phyloP scores from a whole-genome alignment of 2,888 invertebrate genomes.

The Sphaeridia pumilis region DNA sequence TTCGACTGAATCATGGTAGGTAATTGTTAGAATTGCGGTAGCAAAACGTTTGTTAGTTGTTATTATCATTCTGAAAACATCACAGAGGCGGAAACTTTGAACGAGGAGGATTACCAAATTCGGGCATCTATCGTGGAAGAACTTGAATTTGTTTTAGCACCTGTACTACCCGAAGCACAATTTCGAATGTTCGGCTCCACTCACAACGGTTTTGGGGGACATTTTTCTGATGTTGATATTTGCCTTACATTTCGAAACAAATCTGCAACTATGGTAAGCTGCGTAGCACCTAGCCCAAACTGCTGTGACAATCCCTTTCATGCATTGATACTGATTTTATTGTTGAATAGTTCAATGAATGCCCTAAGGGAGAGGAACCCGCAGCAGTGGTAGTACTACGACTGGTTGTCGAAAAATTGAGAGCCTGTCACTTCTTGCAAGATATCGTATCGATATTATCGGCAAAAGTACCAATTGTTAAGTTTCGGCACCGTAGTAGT shows the following conservation, averaged over 20 bases:
- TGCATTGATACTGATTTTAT: too few relatives aligned
- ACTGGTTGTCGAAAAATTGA: conserved; percentile 25
- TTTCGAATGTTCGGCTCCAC: conserved; percentile 49
- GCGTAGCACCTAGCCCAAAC: too few relatives aligned
- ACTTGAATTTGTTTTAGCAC: conserved; percentile 39
- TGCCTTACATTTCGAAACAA: conserved; percentile 45
- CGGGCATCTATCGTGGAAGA: conserved; percentile 38
- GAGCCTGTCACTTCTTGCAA: conserved; percentile 17
- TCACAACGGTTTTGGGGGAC: conserved; percentile 49
- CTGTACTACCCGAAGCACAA: conserved; percentile 39
- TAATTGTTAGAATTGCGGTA: not conserved
- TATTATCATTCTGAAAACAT: not conserved
- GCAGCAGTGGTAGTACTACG: conserved; percentile 15
- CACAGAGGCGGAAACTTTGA: conserved; percentile 29
- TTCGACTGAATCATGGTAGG: conserved; percentile 39
- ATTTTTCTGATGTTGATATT: conserved; percentile 48
- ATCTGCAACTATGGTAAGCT: conserved; percentile 39
- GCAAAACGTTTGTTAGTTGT: conserved; percentile 8
- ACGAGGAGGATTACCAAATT: conserved; percentile 35
- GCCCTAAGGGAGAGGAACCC: not conserved
- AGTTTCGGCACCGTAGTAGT: conserved; percentile 42
- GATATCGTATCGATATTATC: conserved; percentile 43
- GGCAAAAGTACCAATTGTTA: conserved; percentile 52
- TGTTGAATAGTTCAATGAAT: not conserved
- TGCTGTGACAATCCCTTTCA: too few relatives aligned